Evolutionary conservation across 2,888 invertebrate species (phyloP), one percentile per base, ranked within the genome.

Genomic region (Timandra comae): DNA sequence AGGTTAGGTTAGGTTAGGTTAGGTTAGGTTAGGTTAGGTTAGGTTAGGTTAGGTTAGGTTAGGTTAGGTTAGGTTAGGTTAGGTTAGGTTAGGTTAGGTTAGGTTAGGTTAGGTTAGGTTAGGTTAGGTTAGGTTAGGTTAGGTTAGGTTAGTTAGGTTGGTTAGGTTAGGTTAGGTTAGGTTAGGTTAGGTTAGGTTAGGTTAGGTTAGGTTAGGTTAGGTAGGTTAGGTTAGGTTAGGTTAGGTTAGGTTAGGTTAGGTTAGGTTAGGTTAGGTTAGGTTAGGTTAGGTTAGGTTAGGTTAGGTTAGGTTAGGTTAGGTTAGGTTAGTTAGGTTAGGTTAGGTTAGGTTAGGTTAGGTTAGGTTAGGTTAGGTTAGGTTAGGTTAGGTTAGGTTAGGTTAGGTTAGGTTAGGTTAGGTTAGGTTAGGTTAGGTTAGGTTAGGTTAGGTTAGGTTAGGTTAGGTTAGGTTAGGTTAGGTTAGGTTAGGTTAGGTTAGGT

Each of bases 61-160:
- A 30, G 24, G 24, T 24, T 24, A 24, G 24, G 24, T 24, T 16
- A 16, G 30, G 30, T 30, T 31, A 29, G 29, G 35, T 29, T 35
- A 30, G 30, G 35, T 29, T 35, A 30, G 30, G 35, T 29, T 34
- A 29, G 29, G 34, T 28, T n/a, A n/a, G n/a, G n/a, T n/a, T n/a
- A n/a, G n/a, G n/a, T n/a, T n/a, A 30, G 30, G 35, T 35, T 35
- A 35, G 35, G 35, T 35, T 35, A 35, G 35, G 35, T 35, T 35
- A 35, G 35, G 35, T 35, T 35, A 35, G 35, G 35, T 35, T 35
- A 35, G 35, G 35, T 35, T 35, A 35, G 35, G 35, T 35, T 35
- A 35, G 35, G 35, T 35, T 35, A 35, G 35, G 35, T 34, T 34
- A 34, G 34, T 29, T 34, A 34, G 34, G 34, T 34, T 35, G 34